Percentiles rank a stretch among this genome's conserved stretches.
phyloP scores from a whole-genome alignment of 2,888 invertebrate species.

The Patella caerulea region DNA sequence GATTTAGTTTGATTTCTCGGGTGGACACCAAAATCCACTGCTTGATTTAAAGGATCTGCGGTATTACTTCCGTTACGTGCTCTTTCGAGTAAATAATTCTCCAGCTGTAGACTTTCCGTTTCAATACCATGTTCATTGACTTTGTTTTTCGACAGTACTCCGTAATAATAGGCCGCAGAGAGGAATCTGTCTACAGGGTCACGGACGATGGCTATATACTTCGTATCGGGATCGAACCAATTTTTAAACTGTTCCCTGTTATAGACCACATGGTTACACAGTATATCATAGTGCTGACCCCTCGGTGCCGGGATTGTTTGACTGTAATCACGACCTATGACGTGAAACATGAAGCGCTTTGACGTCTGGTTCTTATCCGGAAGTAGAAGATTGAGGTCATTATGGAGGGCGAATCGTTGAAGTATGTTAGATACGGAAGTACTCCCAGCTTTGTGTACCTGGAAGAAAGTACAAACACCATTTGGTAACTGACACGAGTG shows the following conservation, averaged over 20 bases:
- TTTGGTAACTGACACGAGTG: too few relatives aligned
- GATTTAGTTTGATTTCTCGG: conserved; percentile 10
- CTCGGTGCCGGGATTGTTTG: conserved; percentile 47
- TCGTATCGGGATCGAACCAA: conserved; percentile 37
- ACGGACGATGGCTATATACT: conserved; percentile 46
- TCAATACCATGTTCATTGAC: not conserved
- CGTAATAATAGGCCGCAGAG: conserved; percentile 48
- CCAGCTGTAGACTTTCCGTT: not conserved
- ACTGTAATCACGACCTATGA: conserved; percentile 39
- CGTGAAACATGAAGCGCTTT: conserved; percentile 42
- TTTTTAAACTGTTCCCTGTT: conserved; percentile 38
- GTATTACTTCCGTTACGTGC: not conserved
- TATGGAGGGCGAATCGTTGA: conserved; percentile 46
- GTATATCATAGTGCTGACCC: conserved; percentile 47
- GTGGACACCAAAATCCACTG: conserved; percentile 2
- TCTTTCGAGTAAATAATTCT: not conserved
- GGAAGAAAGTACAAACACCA: conserved; percentile 32
- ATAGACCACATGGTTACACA: conserved; percentile 58
- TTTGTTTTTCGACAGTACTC: conserved; percentile 32
- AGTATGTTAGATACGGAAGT: conserved; percentile 58
- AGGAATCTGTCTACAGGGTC: conserved; percentile 45
- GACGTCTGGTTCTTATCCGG: conserved; percentile 43
- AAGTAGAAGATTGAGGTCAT: conserved; percentile 49
- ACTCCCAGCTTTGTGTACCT: conserved; percentile 60
- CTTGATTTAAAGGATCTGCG: not conserved